Evolutionary conservation across 2,888 invertebrate genomes (phyloP).

Genomic region (Cephus runcator): DNA sequence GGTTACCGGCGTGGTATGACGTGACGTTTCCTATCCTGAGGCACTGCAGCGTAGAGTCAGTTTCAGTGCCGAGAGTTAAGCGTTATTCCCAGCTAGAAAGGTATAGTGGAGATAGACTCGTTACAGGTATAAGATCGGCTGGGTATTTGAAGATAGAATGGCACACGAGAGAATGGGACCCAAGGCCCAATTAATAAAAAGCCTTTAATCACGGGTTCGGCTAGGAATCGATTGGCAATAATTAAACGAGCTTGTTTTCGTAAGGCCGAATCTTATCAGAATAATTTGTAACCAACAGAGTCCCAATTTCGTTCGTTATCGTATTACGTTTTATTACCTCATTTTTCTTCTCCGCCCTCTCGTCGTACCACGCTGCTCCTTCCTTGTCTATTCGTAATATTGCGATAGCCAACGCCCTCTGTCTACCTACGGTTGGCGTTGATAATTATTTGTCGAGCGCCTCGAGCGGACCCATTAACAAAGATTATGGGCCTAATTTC

Average conservation of each 20-base stretch:
- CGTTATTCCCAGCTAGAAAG: neutral
- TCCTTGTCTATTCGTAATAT: neutral
- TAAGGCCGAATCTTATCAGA: neutral
- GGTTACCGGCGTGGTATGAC: constrained; percentile 9
- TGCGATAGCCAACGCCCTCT: neutral
- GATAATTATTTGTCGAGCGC: neutral
- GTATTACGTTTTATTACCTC: neutral
- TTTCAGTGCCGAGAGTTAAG: neutral
- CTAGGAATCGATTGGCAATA: neutral
- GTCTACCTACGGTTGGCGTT: neutral
- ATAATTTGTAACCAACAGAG: neutral
- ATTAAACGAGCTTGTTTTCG: neutral
- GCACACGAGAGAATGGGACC: neutral
- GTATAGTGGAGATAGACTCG: neutral
- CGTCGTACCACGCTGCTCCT: neutral
- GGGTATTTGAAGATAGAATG: neutral
- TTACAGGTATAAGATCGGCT: neutral
- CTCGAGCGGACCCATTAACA: neutral
- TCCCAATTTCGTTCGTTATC: neutral
- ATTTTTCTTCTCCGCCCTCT: neutral
- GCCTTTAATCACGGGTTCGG: neutral
- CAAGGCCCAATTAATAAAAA: neutral
- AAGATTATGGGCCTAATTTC: neutral
- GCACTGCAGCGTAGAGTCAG: constrained; percentile 16
- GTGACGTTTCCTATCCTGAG: constrained; percentile 24